Evolutionary conservation across 2,888 invertebrate species (phyloP).

Genomic region (Andrena dorsata): DNA sequence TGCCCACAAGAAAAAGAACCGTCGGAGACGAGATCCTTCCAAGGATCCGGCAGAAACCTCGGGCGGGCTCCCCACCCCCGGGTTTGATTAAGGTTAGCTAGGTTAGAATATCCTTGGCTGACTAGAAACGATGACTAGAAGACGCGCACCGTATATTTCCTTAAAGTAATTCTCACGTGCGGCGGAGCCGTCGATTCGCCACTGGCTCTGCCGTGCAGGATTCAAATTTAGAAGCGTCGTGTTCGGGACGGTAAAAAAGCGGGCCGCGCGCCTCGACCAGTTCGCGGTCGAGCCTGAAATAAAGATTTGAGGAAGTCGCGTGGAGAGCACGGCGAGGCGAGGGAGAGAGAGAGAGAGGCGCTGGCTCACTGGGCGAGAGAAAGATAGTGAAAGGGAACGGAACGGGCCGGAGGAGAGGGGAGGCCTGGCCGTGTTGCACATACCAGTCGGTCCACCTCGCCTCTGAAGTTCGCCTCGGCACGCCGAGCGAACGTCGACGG

Average conservation of each 20-base stretch:
- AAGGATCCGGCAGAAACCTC: slow-evolving; percentile 36
- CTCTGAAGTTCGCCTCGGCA: slow-evolving; percentile 68
- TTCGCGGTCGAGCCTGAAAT: slow-evolving; percentile 78
- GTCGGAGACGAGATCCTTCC: slow-evolving; percentile 18
- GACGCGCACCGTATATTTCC: slow-evolving; percentile 71
- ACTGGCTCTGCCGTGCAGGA: slow-evolving; percentile 57
- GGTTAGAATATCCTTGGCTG: slow-evolving; percentile 70
- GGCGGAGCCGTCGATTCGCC: slow-evolving; percentile 64
- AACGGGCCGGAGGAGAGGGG: slow-evolving; percentile 43
- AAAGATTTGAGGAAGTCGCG: slow-evolving; percentile 78
- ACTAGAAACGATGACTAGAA: slow-evolving; percentile 80
- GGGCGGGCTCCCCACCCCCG: neutral
- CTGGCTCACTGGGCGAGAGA: slow-evolving; percentile 20
- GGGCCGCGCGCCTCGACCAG: slow-evolving; percentile 76
- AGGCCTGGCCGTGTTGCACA: slow-evolving; percentile 55
- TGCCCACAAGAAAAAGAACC: neutral
- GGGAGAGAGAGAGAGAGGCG: slow-evolving; percentile 39
- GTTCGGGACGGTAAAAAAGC: slow-evolving; percentile 74
- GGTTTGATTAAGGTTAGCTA: slow-evolving; percentile 54
- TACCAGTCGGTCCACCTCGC: slow-evolving; percentile 76
- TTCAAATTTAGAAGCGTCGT: slow-evolving; percentile 78
- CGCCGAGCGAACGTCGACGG: slow-evolving; percentile 70
- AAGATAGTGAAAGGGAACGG: slow-evolving; percentile 35
- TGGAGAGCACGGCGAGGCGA: slow-evolving; percentile 63
- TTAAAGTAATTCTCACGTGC: slow-evolving; percentile 76